Conservation (phyloP, 2,113 vertebrate genomes). For the Castor canadensis region DNA sequence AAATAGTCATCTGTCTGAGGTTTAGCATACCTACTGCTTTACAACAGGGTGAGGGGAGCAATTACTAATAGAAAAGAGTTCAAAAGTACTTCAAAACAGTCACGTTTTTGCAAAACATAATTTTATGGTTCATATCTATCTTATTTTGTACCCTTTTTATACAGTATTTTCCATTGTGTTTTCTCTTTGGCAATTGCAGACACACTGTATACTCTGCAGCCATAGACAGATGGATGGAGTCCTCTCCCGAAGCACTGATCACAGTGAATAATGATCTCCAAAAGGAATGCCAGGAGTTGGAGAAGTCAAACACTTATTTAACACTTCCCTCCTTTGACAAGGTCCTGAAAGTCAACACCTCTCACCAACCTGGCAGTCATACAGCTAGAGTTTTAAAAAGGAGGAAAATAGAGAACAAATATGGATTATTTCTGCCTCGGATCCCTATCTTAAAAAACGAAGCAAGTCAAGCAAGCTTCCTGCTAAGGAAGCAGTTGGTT, state of each 20-base stretch:
- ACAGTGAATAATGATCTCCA: background rate
- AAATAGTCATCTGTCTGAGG: background rate
- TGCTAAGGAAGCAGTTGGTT: constrained; percentile 29
- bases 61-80: background rate
- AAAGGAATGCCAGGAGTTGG: background rate
- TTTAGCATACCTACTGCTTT: background rate
- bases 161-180: background rate
- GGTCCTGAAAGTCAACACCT: background rate
- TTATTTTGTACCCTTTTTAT: background rate
- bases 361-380: background rate
- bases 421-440: background rate
- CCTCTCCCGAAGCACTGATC: rapidly evolving
- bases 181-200: background rate
- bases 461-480: background rate
- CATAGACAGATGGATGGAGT: constrained; percentile 16
- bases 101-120: background rate
- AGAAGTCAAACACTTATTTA: background rate
- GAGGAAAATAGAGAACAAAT: background rate
- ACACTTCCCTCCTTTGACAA: background rate
- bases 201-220: background rate
- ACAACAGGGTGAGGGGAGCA: rapidly evolving
- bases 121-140: background rate
- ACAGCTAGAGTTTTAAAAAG: background rate
- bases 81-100: background rate
- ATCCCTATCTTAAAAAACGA: background rate